These are phyloP conservation scores for Diadromus collaris DNA, from an alignment of 2,888 invertebrate species.

Conservation along the genomic window DNA sequence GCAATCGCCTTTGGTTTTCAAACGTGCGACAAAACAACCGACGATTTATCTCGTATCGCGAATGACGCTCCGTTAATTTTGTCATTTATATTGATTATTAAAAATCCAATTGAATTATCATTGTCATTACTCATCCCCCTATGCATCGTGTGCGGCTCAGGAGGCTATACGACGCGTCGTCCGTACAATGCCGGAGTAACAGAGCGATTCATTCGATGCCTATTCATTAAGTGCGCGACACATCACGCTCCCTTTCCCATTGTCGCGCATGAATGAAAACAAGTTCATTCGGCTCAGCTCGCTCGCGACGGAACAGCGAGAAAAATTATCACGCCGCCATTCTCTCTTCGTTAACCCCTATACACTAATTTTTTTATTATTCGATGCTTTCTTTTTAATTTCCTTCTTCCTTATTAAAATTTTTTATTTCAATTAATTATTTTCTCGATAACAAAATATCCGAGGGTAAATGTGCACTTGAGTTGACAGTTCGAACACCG, in stretches of 20 bases:
- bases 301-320: conserved; percentile 6
- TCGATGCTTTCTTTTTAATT: conserved; percentile 36
- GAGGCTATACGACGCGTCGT: conserved; percentile 25
- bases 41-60: conserved; percentile 44
- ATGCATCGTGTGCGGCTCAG: conserved; percentile 31
- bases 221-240: conserved; percentile 35
- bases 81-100: conserved; percentile 35
- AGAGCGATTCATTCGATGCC: conserved; percentile 18
- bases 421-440: neutral
- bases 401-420: neutral
- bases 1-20: conserved; percentile 64
- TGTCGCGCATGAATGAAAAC: conserved; percentile 33
- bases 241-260: conserved; percentile 38
- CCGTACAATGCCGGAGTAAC: neutral
- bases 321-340: conserved; percentile 32
- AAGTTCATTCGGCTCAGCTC: conserved; percentile 21
- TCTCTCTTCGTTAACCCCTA: conserved; percentile 30
- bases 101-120: conserved; percentile 12
- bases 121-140: conserved; percentile 15
- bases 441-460: conserved; percentile 14
- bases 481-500: neutral
- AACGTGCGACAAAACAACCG: conserved; percentile 34
- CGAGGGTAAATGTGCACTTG: neutral
- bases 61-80: conserved; percentile 29
- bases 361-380: conserved; percentile 6